Percentiles rank a stretch among this genome's conserved stretches.
Evolutionary conservation across 2,113 vertebrate species (phyloP).

Genomic region (Excalfactoria chinensis): DNA sequence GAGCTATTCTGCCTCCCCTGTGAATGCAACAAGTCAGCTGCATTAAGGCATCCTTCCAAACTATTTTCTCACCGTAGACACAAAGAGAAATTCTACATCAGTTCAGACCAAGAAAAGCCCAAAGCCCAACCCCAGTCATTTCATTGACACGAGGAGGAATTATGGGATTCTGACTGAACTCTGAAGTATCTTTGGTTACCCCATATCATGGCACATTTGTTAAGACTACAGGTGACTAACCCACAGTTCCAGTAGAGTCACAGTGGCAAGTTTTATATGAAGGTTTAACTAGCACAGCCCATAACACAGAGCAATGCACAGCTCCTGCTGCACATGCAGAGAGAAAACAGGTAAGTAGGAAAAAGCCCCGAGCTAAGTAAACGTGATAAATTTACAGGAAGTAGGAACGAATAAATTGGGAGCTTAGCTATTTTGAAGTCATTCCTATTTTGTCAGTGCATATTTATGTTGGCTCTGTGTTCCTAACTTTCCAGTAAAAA

Average conservation of each 20-base stretch:
- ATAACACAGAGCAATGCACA: neutral
- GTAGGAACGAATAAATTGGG: slow-evolving; percentile 42
- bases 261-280: neutral
- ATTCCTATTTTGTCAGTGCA: slow-evolving; percentile 42
- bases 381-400: slow-evolving; percentile 45
- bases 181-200: neutral
- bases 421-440: slow-evolving; percentile 43
- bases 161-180: neutral
- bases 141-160: slow-evolving; percentile 5
- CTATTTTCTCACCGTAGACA: neutral
- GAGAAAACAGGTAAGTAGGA: slow-evolving; percentile 22
- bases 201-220: neutral
- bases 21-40: neutral
- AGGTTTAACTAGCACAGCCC: neutral
- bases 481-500: slow-evolving; percentile 42
- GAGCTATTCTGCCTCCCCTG: neutral
- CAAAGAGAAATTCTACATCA: neutral
- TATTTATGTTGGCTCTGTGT: slow-evolving; percentile 47
- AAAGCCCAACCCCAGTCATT: neutral
- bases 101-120: neutral
- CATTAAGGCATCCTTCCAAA: neutral
- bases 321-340: neutral
- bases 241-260: slow-evolving; percentile 24
- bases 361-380: slow-evolving; percentile 23
- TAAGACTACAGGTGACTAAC: neutral